Evolutionary conservation across 92 coral and sea anemone species (phyloP).

Genomic region (Porites evermanni): DNA sequence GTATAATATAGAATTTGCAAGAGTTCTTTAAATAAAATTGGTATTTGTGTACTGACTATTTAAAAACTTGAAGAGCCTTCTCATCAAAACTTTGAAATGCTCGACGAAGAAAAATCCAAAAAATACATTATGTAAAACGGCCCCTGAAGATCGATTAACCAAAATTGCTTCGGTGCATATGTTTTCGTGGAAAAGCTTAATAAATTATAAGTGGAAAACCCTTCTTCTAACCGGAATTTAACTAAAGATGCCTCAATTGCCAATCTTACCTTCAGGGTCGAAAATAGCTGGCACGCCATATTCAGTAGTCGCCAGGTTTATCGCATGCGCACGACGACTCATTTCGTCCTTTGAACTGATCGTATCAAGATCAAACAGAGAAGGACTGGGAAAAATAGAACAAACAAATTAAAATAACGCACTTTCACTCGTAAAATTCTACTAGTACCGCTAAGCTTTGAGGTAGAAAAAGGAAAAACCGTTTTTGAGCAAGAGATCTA

Average conservation of each 20-base stretch:
- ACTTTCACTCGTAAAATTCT: not conserved
- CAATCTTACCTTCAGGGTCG: slow-evolving; percentile 72
- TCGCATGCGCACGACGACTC: slow-evolving; percentile 69
- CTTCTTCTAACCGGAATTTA: not conserved
- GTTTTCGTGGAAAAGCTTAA: too few relatives aligned
- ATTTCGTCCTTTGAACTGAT: slow-evolving; percentile 44
- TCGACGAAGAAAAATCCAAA: too few relatives aligned
- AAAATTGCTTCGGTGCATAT: too few relatives aligned
- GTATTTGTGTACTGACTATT: too few relatives aligned
- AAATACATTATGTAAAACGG: too few relatives aligned
- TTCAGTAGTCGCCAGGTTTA: slow-evolving; percentile 59
- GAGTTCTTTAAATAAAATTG: not conserved
- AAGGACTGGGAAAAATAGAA: slow-evolving; percentile 46
- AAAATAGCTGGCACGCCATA: slow-evolving; percentile 78
- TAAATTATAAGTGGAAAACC: not conserved
- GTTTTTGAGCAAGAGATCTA: too few relatives aligned
- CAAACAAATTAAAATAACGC: not conserved
- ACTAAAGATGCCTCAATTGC: not conserved
- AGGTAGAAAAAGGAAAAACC: too few relatives aligned
- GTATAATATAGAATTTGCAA: not conserved
- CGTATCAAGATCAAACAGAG: slow-evolving; percentile 62
- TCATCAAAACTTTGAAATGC: too few relatives aligned
- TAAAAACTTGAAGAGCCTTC: too few relatives aligned
- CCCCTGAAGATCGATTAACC: too few relatives aligned
- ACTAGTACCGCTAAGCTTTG: too few relatives aligned